Base-by-base conservation (phyloP, 2,888 invertebrate species). In the Lumbricus terrestris region DNA sequence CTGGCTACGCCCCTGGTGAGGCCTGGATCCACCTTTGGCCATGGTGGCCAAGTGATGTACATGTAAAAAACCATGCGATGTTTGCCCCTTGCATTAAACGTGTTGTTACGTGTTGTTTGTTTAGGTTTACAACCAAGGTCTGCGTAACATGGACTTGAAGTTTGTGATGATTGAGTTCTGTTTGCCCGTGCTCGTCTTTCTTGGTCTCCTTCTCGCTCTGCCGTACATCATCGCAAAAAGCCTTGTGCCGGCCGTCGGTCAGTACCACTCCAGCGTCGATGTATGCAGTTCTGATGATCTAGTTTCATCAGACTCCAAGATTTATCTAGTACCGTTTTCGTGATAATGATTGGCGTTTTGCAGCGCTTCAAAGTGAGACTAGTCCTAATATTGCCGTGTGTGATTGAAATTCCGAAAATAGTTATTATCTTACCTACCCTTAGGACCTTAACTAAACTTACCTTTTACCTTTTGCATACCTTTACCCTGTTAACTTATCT, bases 211-310 rank as follows among this genome's bases (percentile, higher is more conserved):
- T 42, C 96, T 99, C 91, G 97, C 98, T 0, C 96, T 98, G 92
- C 99, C 99, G n/a, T 99, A 99, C 95, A 97, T 97, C 42, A 95
- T 97, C 91, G 97, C 98, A 13, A 97, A 97, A 95, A 96, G 95
- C 92, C 93, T 96, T 90, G 94, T 96, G 82, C 96, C 96, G 89
- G 92, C 95, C 90, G 94, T 96, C 92, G 95, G 95, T 95, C 92
- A 93, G 94, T 93, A 82, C 16, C n/a, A 29, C 69, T 69, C 5
- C 23, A 5, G 1, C 23, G 23, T 47, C 47, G n/a, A n/a, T n/a
- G n/a, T n/a, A n/a, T n/a, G n/a, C n/a, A n/a, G n/a, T n/a, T n/a
- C n/a, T n/a, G n/a, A n/a, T n/a, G n/a, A n/a, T n/a, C n/a, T n/a
- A n/a, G n/a, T n/a, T n/a, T n/a, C n/a, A n/a, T n/a, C n/a, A n/a